Percentiles rank a stretch among this genome's conserved stretches.
phyloP scores from a whole-genome alignment of 1,140 invertebrate genomes.

The Globodera rostochiensis region DNA sequence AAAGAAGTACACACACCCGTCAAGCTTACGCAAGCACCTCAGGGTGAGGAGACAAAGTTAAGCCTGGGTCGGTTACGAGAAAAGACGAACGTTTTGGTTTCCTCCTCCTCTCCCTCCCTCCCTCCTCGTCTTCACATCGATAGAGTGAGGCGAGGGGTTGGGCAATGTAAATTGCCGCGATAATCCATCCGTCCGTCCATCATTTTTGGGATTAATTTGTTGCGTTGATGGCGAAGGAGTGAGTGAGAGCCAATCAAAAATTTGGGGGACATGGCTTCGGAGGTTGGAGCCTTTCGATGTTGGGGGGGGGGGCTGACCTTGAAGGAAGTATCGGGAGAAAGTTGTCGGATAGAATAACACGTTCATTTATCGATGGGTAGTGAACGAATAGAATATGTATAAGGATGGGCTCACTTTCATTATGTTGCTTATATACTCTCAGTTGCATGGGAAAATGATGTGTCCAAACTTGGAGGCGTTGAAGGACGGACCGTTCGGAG shows the following conservation, averaged over 20 bases:
- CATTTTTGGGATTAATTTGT: conserved; percentile 8
- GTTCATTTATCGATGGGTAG: neutral
- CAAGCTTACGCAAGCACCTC: conserved; percentile 35
- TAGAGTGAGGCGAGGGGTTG: neutral
- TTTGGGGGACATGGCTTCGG: too few species aligned
- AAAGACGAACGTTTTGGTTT: neutral
- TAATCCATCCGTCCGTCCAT: conserved; percentile 1
- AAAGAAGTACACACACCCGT: conserved; percentile 40
- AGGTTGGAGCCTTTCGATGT: too few species aligned
- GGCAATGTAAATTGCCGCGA: neutral
- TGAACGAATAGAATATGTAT: neutral
- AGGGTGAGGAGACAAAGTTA: conserved; percentile 11
- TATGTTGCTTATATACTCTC: neutral
- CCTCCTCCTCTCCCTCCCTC: neutral
- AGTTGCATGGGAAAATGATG: conserved; percentile 13
- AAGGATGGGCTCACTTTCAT: neutral
- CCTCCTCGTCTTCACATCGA: neutral
- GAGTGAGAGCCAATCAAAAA: neutral
- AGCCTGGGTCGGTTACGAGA: neutral
- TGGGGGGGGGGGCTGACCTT: neutral
- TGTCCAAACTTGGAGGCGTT: neutral
- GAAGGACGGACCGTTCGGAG: neutral
- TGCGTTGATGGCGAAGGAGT: neutral
- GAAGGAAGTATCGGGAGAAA: neutral
- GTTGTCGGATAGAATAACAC: neutral